These are phyloP conservation scores for Procambarus virginalis DNA, from an alignment of 1,140 invertebrate genomes.

Conservation along the genomic window DNA sequence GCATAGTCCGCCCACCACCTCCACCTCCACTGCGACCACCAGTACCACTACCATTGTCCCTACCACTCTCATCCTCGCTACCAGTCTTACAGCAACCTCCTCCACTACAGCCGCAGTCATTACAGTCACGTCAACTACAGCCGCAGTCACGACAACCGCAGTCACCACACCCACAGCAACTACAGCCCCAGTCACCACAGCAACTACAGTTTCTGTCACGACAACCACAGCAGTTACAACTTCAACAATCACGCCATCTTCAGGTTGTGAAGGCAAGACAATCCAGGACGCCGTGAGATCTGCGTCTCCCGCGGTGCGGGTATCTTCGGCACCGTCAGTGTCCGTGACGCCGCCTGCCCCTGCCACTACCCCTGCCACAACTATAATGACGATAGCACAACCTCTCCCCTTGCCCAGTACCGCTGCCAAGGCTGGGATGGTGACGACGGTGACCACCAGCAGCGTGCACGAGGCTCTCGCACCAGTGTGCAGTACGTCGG, in stretches of 20 bases:
- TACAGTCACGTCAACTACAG: background rate
- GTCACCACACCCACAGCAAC: background rate
- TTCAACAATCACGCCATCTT: background rate
- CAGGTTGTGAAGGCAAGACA: background rate
- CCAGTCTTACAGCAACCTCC: background rate
- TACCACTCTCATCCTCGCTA: background rate
- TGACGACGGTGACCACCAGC: no score
- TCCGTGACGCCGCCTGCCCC: conserved; percentile 25
- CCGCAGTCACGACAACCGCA: background rate
- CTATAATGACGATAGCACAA: conserved; percentile 20
- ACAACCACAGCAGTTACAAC: background rate
- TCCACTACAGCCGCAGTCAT: conserved; percentile 8
- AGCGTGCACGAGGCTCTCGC: background rate
- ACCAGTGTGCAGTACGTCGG: background rate
- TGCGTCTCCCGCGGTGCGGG: background rate
- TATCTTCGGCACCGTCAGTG: conserved; percentile 4
- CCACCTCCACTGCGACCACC: background rate
- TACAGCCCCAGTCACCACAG: background rate
- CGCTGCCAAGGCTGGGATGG: background rate
- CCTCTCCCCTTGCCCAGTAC: background rate
- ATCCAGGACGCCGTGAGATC: background rate
- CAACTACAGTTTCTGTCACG: background rate
- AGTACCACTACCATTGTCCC: background rate
- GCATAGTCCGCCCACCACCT: background rate
- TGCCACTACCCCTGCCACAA: background rate